Evolutionary conservation across 2,113 vertebrate species (phyloP).

Genomic region (Gymnocephalus cernua): DNA sequence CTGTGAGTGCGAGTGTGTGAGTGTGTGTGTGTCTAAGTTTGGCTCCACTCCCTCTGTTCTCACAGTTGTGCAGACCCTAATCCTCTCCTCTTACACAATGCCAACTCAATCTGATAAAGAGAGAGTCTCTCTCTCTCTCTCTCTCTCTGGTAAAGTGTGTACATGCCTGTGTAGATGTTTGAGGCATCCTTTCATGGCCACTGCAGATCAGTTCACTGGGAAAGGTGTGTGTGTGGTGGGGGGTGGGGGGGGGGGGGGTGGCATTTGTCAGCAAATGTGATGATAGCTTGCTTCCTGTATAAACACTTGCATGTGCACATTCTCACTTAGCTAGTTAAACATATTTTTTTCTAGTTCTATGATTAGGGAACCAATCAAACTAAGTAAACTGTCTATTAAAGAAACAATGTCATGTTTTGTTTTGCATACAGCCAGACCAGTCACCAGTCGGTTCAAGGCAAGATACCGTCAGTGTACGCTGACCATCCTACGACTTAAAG

Average conservation of each 20-base stretch:
- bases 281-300: conserved; percentile 2
- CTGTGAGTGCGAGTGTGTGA: conserved; percentile 6
- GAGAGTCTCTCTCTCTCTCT: conserved; percentile 20
- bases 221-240: background rate
- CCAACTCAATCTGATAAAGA: conserved; percentile 64
- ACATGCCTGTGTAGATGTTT: background rate
- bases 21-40: background rate
- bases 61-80: conserved; percentile 51
- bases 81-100: conserved; percentile 62
- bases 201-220: background rate
- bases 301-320: background rate
- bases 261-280: background rate
- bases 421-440: background rate
- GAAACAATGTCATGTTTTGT: background rate
- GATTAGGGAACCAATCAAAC: too few species aligned
- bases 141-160: background rate
- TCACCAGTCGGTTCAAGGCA: background rate
- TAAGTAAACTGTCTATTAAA: background rate
- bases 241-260: too few species aligned
- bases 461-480: background rate
- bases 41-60: conserved; percentile 39
- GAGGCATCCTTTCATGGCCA: background rate
- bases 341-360: too few species aligned
- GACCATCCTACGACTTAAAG: background rate
- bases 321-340: too few species aligned